Evolutionary conservation across 2,113 vertebrate species (phyloP), one percentile per base, ranked within the genome.

Genomic region (Ondatra zibethicus): DNA sequence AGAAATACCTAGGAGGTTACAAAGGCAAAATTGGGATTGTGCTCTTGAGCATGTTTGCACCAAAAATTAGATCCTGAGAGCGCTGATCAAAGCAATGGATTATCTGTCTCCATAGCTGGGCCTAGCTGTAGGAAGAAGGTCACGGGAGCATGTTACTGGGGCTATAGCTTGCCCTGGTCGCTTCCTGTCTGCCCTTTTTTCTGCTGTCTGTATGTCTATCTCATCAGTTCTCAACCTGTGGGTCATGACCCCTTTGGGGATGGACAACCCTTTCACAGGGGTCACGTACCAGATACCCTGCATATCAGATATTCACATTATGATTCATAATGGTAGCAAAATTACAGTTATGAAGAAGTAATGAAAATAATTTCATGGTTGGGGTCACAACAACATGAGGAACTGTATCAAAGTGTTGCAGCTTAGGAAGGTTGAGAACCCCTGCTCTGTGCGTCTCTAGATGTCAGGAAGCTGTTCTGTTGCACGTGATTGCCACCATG

Each of bases 401-500:
- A 84, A 29, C 12, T 61, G 36, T 27, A 16, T n/a, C 27, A 29
- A 42, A 29, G 13, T 2, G 14, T 42, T 14, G 1, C 36, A 17
- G 81, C 80, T 29, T 61, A 8, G 33, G 55, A 61, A 39, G 6
- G 36, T 3, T 61, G 80, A 23, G 23, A 82, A 39, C 52, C 55
- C 3, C 36, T 82, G 11, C 55, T n/a, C 1, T 42, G 2, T 13
- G 17, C 7, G 25, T 29, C 10, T 42, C 36, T 39, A 88, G 47
- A 25, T 16, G 7, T 52, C 36, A 72, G 45, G 47, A 72, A 29
- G 65, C 86, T 55, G 7, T 27, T 88, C 50, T 73, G 5, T 21
- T 16, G 16, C 13, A 29, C 2, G 0, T 21, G n/a, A 5, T 16
- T 16, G 29, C 68, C n/a, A 9, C 70, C 5, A 2, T 33, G n/a